Base-by-base conservation (phyloP, 1,140 invertebrate species). In the Drosophila kohkoa region DNA sequence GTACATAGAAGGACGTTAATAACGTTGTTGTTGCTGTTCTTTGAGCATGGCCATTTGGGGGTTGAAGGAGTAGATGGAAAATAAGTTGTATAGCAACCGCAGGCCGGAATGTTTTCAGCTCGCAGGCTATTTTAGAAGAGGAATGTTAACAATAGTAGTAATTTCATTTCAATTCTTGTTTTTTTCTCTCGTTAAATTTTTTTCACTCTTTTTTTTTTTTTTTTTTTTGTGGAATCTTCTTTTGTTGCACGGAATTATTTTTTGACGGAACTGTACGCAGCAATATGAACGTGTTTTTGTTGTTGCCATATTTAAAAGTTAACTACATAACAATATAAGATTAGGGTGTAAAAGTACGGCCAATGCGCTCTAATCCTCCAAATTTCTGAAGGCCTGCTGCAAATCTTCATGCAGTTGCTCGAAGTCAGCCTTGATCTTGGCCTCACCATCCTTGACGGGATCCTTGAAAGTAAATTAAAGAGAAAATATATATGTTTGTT, bases 371-470 rank as follows among this genome's bases (percentile, higher is more conserved):
- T 99, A 99, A 94, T 99, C 99, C 95, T 99, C 99, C 92, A 99
- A 94, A 94, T 99, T 99, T 93, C 99, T 96, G 95, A 99, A 99
- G 82, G 98, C 97, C 91, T 98, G 97, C 90, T 98, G 97, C 94
- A 99, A 98, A 91, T 98, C 97, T 93, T 99, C 98, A 71, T 98
- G 94, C 20, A 99, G 93, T 91, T 99, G 98, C 91, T 99, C 99
- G 92, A 98, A 99, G 90, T 99, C 98, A 51, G 97, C 95, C 93
- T 97, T 98, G 92, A 99, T 99, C 94, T 99, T 99, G 2, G 96
- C 95, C 93, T 99, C 99, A 41, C 98, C 98, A 77, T 99, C 98
- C 94, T 99, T 99, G 6, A 98, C 96, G 41, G 99, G 99, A 93
- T 99, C 98, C 97, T 99, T 16, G 66, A 6, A 20, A 15, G 30